Conservation (phyloP, 2,888 invertebrate species). For the Pollenia griseotomentosa region DNA sequence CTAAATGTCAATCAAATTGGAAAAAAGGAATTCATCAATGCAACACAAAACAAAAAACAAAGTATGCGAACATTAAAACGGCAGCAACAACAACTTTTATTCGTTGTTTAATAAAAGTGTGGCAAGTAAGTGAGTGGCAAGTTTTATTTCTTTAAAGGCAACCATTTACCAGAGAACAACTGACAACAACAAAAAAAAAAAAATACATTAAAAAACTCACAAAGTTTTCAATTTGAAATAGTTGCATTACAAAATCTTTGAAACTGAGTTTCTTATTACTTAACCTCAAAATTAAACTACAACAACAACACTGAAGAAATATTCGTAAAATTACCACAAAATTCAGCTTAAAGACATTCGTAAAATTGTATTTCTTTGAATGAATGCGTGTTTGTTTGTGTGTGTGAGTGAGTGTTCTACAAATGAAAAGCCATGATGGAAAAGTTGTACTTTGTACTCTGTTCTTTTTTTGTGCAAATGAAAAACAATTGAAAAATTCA, state of each 20-base stretch:
- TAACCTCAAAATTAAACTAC: constrained; percentile 65
- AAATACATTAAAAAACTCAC: not conserved
- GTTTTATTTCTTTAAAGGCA: constrained; percentile 46
- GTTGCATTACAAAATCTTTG: constrained; percentile 61
- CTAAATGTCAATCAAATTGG: constrained; percentile 71
- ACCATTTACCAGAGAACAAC: constrained; percentile 43
- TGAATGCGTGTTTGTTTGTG: too few species aligned
- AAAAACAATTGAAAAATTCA: constrained; percentile 40
- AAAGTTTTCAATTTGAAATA: constrained; percentile 58
- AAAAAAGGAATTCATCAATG: constrained; percentile 62
- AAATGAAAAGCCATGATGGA: constrained; percentile 29
- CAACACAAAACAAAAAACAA: constrained; percentile 2
- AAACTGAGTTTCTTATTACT: constrained; percentile 69
- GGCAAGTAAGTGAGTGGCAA: constrained; percentile 59
- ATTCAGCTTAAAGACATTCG: constrained; percentile 49
- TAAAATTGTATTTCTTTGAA: not conserved
- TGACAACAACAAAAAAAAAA: not conserved
- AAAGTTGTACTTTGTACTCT: constrained; percentile 17
- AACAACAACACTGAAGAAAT: constrained; percentile 29
- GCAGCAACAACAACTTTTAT: not conserved
- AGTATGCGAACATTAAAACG: constrained; percentile 16
- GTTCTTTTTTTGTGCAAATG: not conserved
- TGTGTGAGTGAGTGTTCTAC: too few species aligned
- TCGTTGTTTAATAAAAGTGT: not conserved
- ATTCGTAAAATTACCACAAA: constrained; percentile 59